These are phyloP conservation scores for Drosophila silvestris DNA, from an alignment of 2,888 invertebrate species.

Conservation along the genomic window DNA sequence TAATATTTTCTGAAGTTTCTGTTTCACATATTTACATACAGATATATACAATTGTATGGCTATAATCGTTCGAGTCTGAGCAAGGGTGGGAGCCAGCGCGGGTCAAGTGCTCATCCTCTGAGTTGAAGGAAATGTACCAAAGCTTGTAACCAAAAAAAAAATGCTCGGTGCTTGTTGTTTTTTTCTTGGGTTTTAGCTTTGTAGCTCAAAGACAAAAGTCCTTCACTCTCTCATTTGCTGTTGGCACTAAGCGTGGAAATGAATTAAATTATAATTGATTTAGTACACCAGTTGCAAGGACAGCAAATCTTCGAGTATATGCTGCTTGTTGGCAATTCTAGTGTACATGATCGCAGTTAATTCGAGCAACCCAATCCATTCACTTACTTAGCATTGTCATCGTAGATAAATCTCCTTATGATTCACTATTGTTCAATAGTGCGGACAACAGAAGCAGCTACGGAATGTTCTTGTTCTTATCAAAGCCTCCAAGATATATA, in stretches of 20 bases:
- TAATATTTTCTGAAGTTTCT: not conserved
- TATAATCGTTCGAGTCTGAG: slow-evolving; percentile 6
- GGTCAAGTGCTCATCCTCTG: slow-evolving; percentile 79
- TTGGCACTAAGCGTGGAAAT: not conserved
- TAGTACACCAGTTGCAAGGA: not conserved
- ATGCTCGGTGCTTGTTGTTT: slow-evolving; percentile 37
- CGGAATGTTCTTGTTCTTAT: not conserved
- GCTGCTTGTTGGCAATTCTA: no score
- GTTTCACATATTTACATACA: not conserved
- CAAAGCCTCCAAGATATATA: not conserved
- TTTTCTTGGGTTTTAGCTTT: no score
- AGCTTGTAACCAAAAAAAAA: slow-evolving; percentile 64
- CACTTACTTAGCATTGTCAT: not conserved
- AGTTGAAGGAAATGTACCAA: slow-evolving; percentile 73
- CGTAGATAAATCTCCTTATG: not conserved
- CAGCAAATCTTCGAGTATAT: no score
- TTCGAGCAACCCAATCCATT: not conserved
- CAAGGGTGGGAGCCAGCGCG: slow-evolving; percentile 25
- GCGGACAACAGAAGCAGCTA: not conserved
- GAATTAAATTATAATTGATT: not conserved
- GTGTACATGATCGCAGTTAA: not conserved
- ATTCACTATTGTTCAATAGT: not conserved
- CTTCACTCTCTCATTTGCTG: not conserved
- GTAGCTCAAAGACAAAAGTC: slow-evolving; percentile 17
- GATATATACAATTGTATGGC: slow-evolving; percentile 37